Percentiles rank a stretch among this genome's conserved stretches.
Conservation (phyloP, 2,113 vertebrate species). For the Myiozetetes cayanensis region DNA sequence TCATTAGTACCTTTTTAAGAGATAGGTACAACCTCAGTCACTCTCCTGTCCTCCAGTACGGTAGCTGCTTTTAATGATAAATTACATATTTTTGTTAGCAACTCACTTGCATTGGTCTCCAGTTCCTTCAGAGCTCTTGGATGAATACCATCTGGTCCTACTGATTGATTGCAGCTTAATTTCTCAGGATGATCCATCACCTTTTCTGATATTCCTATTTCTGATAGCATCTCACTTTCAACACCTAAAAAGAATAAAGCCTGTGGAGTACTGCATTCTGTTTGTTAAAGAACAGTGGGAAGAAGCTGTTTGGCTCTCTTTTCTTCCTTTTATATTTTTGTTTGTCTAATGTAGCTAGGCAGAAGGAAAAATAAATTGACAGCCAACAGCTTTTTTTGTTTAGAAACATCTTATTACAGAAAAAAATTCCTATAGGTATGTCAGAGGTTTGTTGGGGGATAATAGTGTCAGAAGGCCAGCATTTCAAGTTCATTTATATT, state of each 20-base stretch:
- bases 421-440: background rate
- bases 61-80: slow-evolving; percentile 55
- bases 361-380: background rate
- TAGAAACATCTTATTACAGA: background rate
- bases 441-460: background rate
- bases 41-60: slow-evolving; percentile 1
- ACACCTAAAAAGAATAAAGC: slow-evolving; percentile 32
- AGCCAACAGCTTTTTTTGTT: background rate
- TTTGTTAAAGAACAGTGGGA: background rate
- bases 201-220: slow-evolving; percentile 55
- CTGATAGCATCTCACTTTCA: slow-evolving; percentile 1
- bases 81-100: slow-evolving; percentile 63
- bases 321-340: background rate
- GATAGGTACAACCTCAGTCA: slow-evolving; percentile 45
- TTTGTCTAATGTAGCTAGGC: background rate
- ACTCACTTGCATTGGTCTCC: slow-evolving; percentile 46
- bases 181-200: slow-evolving; percentile 46
- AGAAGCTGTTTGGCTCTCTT: background rate
- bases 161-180: slow-evolving; percentile 58
- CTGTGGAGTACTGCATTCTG: background rate
- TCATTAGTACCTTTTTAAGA: slow-evolving; percentile 55
- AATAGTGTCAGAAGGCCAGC: background rate
- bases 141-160: slow-evolving; percentile 61
- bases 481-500: background rate
- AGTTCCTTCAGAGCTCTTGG: slow-evolving; percentile 53